Conservation (phyloP, 2,888 invertebrate species). For the Heterodera filipjevi region DNA sequence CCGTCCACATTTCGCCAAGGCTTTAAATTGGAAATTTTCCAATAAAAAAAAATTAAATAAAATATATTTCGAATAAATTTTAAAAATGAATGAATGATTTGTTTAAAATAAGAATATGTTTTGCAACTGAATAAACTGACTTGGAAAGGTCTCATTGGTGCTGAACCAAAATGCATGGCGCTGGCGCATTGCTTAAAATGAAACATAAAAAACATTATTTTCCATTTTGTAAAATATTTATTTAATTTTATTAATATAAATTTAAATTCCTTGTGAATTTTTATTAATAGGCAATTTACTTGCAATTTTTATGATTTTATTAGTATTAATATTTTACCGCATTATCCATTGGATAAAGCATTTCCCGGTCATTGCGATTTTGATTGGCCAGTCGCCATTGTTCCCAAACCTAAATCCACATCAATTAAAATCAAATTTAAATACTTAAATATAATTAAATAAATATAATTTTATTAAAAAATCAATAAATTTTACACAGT, state of each 20-base stretch:
- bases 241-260: no score
- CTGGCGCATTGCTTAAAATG: constrained; percentile 20
- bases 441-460: not conserved
- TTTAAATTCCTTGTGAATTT: no score
- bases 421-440: no score
- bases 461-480: not conserved
- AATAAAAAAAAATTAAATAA: constrained; percentile 34
- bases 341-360: constrained; percentile 51
- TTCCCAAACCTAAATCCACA: constrained; percentile 63
- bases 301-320: not conserved
- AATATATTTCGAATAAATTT: no score
- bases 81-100: not conserved
- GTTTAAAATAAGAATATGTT: no score
- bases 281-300: no score
- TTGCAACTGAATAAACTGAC: not conserved
- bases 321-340: constrained; percentile 13
- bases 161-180: constrained; percentile 11
- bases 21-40: constrained; percentile 40
- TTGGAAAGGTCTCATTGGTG: constrained; percentile 13
- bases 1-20: constrained; percentile 58
- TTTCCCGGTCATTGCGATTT: constrained; percentile 48
- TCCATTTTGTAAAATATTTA: no score
- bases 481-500: constrained; percentile 48
- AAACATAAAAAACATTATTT: not conserved
- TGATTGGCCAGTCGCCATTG: constrained; percentile 52